phyloP scores from a whole-genome alignment of 2,888 invertebrate species.

The Drosophila antonietae region DNA sequence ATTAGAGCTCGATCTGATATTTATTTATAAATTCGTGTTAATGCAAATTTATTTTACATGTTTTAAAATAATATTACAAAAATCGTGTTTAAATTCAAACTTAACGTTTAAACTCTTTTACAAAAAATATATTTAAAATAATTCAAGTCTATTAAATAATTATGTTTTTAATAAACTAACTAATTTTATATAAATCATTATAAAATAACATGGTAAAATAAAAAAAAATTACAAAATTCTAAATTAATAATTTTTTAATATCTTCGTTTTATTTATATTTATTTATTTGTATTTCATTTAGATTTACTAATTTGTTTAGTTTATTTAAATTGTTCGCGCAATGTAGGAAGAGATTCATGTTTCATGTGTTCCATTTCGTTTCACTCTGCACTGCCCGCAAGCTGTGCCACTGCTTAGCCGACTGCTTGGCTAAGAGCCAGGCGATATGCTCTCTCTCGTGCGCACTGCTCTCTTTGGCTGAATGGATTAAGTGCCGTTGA shows the following conservation, averaged over 20 bases:
- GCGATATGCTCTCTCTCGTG: slow-evolving; percentile 13
- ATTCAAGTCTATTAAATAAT: too few relatives aligned
- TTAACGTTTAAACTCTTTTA: not conserved
- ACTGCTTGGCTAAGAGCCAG: slow-evolving; percentile 37
- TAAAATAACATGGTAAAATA: too few relatives aligned
- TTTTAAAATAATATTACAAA: not conserved
- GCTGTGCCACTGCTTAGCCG: slow-evolving; percentile 47
- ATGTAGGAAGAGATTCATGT: not conserved
- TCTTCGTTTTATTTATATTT: too few relatives aligned
- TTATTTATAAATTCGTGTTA: not conserved
- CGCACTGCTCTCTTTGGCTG: slow-evolving; percentile 41
- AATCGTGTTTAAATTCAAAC: not conserved
- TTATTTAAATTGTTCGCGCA: slow-evolving; percentile 21
- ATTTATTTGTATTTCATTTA: not conserved
- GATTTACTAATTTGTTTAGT: not conserved
- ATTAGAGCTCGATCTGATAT: not conserved
- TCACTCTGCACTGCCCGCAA: slow-evolving; percentile 34
- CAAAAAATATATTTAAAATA: too few relatives aligned
- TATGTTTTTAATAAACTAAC: too few relatives aligned
- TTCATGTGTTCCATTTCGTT: slow-evolving; percentile 31
- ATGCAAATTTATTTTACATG: not conserved
- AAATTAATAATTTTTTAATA: too few relatives aligned
- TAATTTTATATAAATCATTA: too few relatives aligned
- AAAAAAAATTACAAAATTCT: too few relatives aligned
- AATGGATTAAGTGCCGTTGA: slow-evolving; percentile 47